A percentile compares a stretch with the other conserved stretches of the same genome.
phyloP scores from a whole-genome alignment of 2,113 vertebrate species.

The Chionis minor region DNA sequence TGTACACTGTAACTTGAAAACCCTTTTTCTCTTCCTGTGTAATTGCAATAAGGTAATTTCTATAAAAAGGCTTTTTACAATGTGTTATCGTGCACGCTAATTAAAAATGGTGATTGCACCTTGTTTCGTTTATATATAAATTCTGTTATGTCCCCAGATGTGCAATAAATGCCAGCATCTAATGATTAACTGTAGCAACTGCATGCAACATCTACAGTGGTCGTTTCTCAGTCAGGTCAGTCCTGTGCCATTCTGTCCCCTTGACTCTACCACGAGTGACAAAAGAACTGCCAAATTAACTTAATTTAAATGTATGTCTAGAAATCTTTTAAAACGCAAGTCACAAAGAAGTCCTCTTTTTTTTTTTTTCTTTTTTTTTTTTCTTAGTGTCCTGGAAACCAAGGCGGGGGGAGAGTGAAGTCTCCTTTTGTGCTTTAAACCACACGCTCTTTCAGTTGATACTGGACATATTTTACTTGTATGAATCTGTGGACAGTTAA shows the following conservation, averaged over 20 bases:
- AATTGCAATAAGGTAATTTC: constrained; percentile 73
- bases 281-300: not conserved
- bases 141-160: not conserved
- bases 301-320: not conserved
- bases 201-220: not conserved
- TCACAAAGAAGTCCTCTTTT: not conserved
- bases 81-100: constrained; percentile 60
- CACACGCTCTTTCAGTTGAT: not conserved
- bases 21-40: constrained; percentile 62
- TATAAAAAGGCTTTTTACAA: constrained; percentile 74
- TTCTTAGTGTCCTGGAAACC: not conserved
- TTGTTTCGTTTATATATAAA: constrained; percentile 42
- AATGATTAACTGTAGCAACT: not conserved
- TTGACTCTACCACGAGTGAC: not conserved
- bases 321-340: not conserved
- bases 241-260: not conserved
- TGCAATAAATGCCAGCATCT: constrained; percentile 54
- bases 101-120: constrained; percentile 45
- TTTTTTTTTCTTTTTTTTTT: not conserved
- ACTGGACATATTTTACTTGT: not conserved
- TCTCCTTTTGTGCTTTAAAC: not conserved
- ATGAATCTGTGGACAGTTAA: not conserved
- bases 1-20: constrained; percentile 66
- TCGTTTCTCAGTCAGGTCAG: not conserved
- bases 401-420: not conserved